Evolutionary conservation across 2,797 vertebrate genomes (phyloP).

Genomic region (Lates japonicus): DNA sequence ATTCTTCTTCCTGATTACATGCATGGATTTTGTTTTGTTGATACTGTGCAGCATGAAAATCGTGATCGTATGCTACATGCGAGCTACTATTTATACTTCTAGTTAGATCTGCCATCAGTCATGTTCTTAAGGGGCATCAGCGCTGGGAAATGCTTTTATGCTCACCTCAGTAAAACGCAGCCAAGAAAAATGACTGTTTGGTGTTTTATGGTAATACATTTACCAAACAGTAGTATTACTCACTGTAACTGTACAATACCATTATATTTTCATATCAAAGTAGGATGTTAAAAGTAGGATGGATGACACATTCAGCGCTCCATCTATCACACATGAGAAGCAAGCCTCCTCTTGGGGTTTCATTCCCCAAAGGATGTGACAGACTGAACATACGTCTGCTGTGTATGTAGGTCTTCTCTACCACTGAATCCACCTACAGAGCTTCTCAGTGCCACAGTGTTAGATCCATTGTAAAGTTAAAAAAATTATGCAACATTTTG

Average conservation of each 20-base stretch:
- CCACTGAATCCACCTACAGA: background rate
- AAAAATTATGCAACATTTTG: background rate
- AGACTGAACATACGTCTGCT: slow-evolving; percentile 9
- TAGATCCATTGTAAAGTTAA: background rate
- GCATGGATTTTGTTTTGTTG: slow-evolving; percentile 6
- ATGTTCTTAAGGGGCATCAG: slow-evolving; percentile 52
- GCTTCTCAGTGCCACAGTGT: background rate
- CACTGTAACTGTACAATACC: slow-evolving; percentile 19
- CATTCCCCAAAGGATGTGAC: slow-evolving; percentile 38
- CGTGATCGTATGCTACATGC: slow-evolving; percentile 6
- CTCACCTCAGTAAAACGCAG: slow-evolving; percentile 45
- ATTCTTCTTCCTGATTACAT: background rate
- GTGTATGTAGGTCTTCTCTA: background rate
- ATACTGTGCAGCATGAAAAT: slow-evolving; percentile 10
- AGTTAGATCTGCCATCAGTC: slow-evolving; percentile 52
- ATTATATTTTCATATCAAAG: slow-evolving; percentile 57
- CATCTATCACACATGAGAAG: slow-evolving; percentile 48
- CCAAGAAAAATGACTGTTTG: slow-evolving; percentile 52
- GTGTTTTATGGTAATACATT: slow-evolving; percentile 47
- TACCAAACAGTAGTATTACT: slow-evolving; percentile 39
- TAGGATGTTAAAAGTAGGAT: slow-evolving; percentile 33
- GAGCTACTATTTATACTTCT: slow-evolving; percentile 55
- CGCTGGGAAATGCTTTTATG: slow-evolving; percentile 40
- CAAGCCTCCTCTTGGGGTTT: slow-evolving; percentile 45
- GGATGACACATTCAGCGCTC: slow-evolving; percentile 44